Percentiles rank a stretch among this genome's conserved stretches.
phyloP scores from a whole-genome alignment of 2,888 invertebrate species.

The Orgyia antiqua region DNA sequence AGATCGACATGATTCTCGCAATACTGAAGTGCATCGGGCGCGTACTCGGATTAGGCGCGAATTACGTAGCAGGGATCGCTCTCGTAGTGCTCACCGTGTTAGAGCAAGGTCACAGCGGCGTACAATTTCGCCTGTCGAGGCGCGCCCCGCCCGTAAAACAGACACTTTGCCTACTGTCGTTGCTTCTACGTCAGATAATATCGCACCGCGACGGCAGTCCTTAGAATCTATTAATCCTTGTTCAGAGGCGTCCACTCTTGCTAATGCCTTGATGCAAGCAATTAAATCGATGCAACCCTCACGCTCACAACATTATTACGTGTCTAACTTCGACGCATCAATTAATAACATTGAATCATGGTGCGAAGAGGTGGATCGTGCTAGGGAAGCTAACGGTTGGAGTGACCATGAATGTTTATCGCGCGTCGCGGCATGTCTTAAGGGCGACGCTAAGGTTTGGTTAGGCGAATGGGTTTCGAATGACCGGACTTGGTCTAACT shows the following conservation, averaged over 20 bases:
- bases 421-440: slow-evolving; percentile 6
- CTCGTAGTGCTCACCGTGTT: too few relatives aligned
- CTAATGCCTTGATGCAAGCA: slow-evolving; percentile 4
- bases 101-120: too few relatives aligned
- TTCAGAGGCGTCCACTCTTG: slow-evolving; percentile 5
- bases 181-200: too few relatives aligned
- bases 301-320: slow-evolving; percentile 3
- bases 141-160: too few relatives aligned
- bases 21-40: too few relatives aligned
- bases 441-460: slow-evolving; percentile 15
- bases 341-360: slow-evolving; percentile 1
- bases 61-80: too few relatives aligned
- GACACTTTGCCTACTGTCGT: too few relatives aligned
- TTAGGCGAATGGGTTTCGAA: slow-evolving; percentile 22
- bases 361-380: slow-evolving; percentile 1
- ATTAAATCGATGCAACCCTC: slow-evolving; percentile 4
- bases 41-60: too few relatives aligned
- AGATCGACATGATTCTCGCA: too few relatives aligned
- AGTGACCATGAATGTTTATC: slow-evolving; percentile 1
- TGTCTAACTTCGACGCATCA: slow-evolving; percentile 1
- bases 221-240: background rate
- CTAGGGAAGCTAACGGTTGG: background rate
- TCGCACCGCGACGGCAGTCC: too few relatives aligned
- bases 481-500: slow-evolving; percentile 15
- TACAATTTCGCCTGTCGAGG: too few relatives aligned